Evolutionary conservation across 2,888 invertebrate genomes (phyloP).

Genomic region (Heliconius erato): DNA sequence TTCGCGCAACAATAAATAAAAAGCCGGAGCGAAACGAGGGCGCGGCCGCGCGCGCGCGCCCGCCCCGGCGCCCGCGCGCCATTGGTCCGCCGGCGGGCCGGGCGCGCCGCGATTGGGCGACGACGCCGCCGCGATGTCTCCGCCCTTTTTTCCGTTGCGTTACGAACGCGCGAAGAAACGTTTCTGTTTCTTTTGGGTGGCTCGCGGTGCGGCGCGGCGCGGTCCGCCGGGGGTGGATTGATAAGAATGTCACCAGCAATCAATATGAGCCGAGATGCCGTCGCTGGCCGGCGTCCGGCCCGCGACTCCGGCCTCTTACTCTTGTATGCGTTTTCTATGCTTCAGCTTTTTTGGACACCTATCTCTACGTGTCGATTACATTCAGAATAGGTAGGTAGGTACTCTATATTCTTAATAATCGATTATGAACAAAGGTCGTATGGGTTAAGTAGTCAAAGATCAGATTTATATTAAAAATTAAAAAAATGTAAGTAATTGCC

Average conservation of each 20-base stretch:
- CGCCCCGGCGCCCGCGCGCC: conserved; percentile 71
- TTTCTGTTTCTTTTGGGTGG: conserved; percentile 86
- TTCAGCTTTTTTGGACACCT: not conserved
- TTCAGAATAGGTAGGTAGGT: not conserved
- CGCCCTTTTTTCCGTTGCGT: conserved; percentile 84
- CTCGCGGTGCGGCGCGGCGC: conserved; percentile 77
- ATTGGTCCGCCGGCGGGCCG: conserved; percentile 77
- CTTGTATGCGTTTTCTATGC: not conserved
- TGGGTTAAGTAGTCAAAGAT: not conserved
- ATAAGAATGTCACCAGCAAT: conserved; percentile 89
- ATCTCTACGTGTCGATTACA: not conserved
- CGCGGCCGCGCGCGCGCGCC: conserved; percentile 85
- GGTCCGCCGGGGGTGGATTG: conserved; percentile 81
- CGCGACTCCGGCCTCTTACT: conserved; percentile 10
- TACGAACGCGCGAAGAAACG: conserved; percentile 85
- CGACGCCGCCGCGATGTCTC: conserved; percentile 74
- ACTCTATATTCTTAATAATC: not conserved
- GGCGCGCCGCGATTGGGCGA: conserved; percentile 71
- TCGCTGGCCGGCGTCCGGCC: conserved; percentile 41
- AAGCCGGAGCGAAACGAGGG: conserved; percentile 85
- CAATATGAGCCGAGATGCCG: conserved; percentile 85
- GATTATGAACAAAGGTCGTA: not conserved
- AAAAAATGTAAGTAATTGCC: not conserved
- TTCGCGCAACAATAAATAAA: conserved; percentile 91
- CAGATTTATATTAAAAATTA: too few species aligned